Evolutionary conservation across 2,888 invertebrate species (phyloP).

Genomic region (Melieria picta): DNA sequence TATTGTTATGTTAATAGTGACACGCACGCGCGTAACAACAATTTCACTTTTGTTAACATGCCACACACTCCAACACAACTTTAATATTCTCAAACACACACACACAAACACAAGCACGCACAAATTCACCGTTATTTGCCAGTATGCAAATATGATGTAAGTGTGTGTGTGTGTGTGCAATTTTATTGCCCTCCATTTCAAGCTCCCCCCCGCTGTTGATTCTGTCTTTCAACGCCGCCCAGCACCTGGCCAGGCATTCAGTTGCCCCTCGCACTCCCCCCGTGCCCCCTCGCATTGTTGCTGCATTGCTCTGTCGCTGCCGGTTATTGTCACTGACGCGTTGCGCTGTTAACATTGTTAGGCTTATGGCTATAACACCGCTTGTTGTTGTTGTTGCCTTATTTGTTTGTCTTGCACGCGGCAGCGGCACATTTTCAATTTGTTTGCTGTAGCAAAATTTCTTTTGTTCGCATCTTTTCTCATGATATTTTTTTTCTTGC

Average conservation of each 20-base stretch:
- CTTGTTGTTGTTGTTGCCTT: constrained; percentile 2
- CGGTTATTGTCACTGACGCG: constrained; percentile 17
- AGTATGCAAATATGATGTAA: constrained; percentile 23
- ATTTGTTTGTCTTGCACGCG: not conserved
- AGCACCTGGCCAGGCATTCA: no score
- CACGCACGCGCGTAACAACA: constrained; percentile 39
- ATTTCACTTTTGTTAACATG: constrained; percentile 36
- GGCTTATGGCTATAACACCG: constrained; percentile 12
- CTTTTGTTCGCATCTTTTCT: not conserved
- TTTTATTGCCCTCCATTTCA: constrained; percentile 26
- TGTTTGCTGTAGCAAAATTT: not conserved
- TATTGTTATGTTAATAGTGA: constrained; percentile 35
- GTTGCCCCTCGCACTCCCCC: no score
- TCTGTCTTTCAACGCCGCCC: no score
- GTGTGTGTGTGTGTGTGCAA: constrained; percentile 19
- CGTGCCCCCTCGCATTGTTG: not conserved
- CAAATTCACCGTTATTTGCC: constrained; percentile 5
- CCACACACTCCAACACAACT: constrained; percentile 12
- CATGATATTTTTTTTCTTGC: not conserved
- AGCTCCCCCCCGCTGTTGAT: not conserved
- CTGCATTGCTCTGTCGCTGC: not conserved
- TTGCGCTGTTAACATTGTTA: constrained; percentile 4
- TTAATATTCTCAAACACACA: not conserved
- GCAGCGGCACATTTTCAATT: constrained; percentile 27
- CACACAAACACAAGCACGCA: constrained; percentile 2